phyloP scores from a whole-genome alignment of 1,140 invertebrate genomes.

The Atta colombica region DNA sequence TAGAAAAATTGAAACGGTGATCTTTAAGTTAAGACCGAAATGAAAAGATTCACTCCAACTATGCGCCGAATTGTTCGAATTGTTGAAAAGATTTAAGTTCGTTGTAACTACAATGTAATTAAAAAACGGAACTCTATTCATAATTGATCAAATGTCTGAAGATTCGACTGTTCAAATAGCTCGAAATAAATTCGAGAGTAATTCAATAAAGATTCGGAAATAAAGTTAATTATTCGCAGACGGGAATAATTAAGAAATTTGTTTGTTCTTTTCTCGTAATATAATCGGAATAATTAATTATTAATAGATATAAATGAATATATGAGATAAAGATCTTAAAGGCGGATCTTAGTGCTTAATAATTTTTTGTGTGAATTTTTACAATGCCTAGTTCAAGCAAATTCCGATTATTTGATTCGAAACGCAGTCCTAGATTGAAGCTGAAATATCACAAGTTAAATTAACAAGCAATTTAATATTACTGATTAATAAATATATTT shows the following conservation, averaged over 20 bases:
- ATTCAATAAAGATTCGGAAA: background rate
- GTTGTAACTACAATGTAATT: background rate
- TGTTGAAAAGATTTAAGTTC: background rate
- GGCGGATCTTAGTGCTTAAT: too few relatives aligned
- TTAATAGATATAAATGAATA: background rate
- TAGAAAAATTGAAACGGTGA: background rate
- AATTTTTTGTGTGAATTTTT: too few relatives aligned
- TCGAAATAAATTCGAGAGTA: background rate
- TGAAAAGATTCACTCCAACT: background rate
- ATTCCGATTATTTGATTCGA: too few relatives aligned
- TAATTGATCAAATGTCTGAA: background rate
- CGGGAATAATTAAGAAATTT: background rate
- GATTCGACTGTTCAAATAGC: background rate
- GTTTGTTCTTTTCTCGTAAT: background rate
- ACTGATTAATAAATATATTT: too few relatives aligned
- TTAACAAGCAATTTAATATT: too few relatives aligned
- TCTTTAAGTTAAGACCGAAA: background rate
- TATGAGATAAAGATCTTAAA: too few relatives aligned
- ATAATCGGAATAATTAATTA: background rate
- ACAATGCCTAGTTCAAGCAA: too few relatives aligned
- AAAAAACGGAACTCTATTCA: background rate
- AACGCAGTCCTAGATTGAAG: too few relatives aligned
- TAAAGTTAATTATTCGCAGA: background rate
- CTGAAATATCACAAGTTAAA: too few relatives aligned
- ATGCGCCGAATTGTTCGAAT: background rate